Evolutionary conservation across 2,113 vertebrate species (phyloP), one percentile per base, ranked within the genome.

Genomic region (Xiphias gladius): DNA sequence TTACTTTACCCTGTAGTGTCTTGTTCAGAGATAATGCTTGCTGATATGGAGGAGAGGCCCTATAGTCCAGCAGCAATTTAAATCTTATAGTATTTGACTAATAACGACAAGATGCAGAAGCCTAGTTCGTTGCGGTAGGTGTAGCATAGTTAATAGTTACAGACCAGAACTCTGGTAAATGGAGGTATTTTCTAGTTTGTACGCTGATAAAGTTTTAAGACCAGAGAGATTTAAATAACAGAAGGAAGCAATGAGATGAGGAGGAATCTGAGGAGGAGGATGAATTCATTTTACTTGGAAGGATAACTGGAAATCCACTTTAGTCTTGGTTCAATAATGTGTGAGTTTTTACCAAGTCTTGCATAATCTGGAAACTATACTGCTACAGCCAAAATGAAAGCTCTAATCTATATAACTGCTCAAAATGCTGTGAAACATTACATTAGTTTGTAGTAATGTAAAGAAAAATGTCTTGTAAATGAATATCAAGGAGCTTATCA

Each of bases 271-370:
- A 78, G 11, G 32, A 54, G 10, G 70, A 73, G n/a, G 26, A 41
- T 64, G 12, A 39, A 65, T 73, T 67, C 14, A 50, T 73, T 73
- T 81, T 13, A 63, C 59, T 83, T 83, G 73, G 64, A 81, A 70
- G 59, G 7, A 74, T 54, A 17, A 71, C 32, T 81, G 73, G 80
- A 83, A 83, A 83, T 74, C 39, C 70, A 66, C 35, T 78, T 57
- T n/a, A 43, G 32, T 39, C 58, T 73, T 22, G 72, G 39, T 69
- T 75, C 14, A 62, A 32, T 69, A 35, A 69, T 46, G 73, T 62
- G 64, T 4, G 66, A 84, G 26, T 72, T 65, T n/a, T 39, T 30
- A 65, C 48, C 54, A 73, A 75, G 28, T 70, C 41, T 80, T 82
- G 35, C 73, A 5, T 43, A 71, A 80, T 13, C 2, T 70, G 46